Conservation (phyloP, 92 coral and sea anemone species). For the Paragorgia papillata region DNA sequence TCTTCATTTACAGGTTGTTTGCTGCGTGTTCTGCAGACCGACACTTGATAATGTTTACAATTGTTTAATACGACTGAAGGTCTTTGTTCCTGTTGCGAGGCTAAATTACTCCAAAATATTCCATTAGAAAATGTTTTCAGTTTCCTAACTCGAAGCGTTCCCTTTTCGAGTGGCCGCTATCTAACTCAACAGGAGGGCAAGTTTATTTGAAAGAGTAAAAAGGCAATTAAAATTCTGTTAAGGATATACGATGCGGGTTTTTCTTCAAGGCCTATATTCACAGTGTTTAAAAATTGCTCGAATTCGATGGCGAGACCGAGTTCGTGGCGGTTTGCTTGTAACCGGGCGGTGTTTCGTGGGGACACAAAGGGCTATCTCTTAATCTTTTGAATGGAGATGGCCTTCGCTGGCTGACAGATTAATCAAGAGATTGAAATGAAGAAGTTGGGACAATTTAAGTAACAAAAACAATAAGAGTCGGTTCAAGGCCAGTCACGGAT, state of each 20-base stretch:
- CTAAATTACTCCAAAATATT: background rate
- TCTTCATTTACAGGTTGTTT: constrained; percentile 38
- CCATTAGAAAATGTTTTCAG: background rate
- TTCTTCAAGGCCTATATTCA: background rate
- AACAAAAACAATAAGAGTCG: constrained; percentile 31
- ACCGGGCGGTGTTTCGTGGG: constrained; percentile 19
- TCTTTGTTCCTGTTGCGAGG: constrained; percentile 19
- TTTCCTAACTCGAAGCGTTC: background rate
- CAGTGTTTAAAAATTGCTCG: constrained; percentile 1
- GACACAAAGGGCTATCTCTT: constrained; percentile 40
- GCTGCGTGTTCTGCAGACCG: constrained; percentile 17
- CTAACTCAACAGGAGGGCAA: constrained; percentile 32
- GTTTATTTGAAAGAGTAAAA: constrained; percentile 41
- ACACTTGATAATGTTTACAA: constrained; percentile 35
- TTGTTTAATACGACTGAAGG: constrained; percentile 27
- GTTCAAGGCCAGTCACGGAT: constrained; percentile 41
- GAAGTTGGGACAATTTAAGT: constrained; percentile 21
- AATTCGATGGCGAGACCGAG: constrained; percentile 21
- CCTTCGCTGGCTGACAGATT: constrained; percentile 42
- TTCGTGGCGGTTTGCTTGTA: background rate
- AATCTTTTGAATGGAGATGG: constrained; percentile 38
- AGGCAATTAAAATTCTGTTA: constrained; percentile 48
- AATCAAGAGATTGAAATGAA: constrained; percentile 41
- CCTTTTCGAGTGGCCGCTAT: constrained; percentile 31
- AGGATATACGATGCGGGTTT: constrained; percentile 11